A percentile compares a stretch with the other conserved stretches of the same genome.
phyloP scores from a whole-genome alignment of 2,888 invertebrate species.

The Leptinotarsa rubiginosa region DNA sequence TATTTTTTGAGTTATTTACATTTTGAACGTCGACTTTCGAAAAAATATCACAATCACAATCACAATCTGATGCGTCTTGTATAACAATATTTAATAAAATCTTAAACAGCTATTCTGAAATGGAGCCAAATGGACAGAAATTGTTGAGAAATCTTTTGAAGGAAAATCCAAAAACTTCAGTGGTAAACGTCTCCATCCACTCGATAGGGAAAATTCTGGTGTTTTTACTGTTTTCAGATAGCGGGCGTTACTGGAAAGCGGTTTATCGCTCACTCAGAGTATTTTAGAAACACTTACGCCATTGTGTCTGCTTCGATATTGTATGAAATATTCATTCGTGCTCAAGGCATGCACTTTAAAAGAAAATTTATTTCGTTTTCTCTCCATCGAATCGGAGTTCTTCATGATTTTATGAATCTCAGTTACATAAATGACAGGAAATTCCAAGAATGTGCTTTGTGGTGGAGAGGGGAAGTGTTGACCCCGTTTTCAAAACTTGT shows the following conservation, averaged over 20 bases:
- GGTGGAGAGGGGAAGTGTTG: no score
- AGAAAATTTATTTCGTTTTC: neutral
- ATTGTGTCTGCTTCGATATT: conserved; percentile 37
- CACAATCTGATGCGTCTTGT: no score
- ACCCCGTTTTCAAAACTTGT: no score
- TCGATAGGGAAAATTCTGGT: conserved; percentile 12
- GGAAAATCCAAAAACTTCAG: neutral
- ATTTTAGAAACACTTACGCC: conserved; percentile 30
- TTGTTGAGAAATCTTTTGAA: neutral
- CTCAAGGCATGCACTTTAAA: conserved; percentile 23
- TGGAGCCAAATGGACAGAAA: neutral
- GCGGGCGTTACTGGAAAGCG: conserved; percentile 24
- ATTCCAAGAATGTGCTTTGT: neutral
- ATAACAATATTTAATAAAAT: no score
- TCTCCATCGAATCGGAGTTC: neutral
- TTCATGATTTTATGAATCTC: neutral
- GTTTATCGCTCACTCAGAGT: conserved; percentile 31
- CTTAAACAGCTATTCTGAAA: neutral
- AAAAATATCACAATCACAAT: no score
- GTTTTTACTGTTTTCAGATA: conserved; percentile 22
- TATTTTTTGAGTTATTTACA: no score
- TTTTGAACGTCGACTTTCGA: no score
- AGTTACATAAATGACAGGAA: neutral
- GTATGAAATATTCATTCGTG: conserved; percentile 38
- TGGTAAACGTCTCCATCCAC: neutral